Percentiles rank a stretch among this genome's conserved stretches.
phyloP scores from a whole-genome alignment of 2,113 vertebrate species.

The Saimiri boliviensis region DNA sequence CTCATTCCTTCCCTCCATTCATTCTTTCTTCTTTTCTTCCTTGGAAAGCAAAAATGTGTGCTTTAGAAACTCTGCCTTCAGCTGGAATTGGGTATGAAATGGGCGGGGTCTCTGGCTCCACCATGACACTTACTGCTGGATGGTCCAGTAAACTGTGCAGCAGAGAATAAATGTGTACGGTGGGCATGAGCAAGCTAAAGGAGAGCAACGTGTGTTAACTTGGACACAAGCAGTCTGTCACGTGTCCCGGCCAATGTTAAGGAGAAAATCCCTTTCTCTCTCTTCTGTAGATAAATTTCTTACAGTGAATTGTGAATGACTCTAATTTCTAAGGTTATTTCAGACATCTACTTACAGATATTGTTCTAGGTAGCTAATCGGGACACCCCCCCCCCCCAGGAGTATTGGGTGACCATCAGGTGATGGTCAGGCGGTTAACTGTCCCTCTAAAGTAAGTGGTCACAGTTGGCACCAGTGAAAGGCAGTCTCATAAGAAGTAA shows the following conservation, averaged over 20 bases:
- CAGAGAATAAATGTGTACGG: background rate
- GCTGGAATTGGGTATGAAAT: background rate
- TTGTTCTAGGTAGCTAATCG: too few species aligned
- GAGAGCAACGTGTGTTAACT: fast-evolving
- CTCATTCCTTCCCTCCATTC: background rate
- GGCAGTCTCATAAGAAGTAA: too few species aligned
- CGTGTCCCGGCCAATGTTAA: background rate
- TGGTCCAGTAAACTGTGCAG: background rate
- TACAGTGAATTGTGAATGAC: background rate
- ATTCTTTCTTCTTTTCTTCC: background rate
- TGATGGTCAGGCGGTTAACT: too few species aligned
- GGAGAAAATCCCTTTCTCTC: background rate
- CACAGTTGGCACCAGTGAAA: too few species aligned
- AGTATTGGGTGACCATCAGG: too few species aligned
- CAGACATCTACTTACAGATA: background rate
- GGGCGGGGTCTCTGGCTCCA: background rate
- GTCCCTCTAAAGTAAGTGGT: too few species aligned
- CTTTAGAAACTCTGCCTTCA: background rate
- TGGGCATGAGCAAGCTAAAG: background rate
- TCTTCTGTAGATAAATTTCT: background rate
- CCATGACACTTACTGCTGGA: too few species aligned
- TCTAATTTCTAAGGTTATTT: background rate
- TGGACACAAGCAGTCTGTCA: background rate
- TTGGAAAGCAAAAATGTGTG: background rate
- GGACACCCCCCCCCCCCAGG: too few species aligned